Conservation (phyloP, 2,113 vertebrate species). For the Rhizomys pruinosus region DNA sequence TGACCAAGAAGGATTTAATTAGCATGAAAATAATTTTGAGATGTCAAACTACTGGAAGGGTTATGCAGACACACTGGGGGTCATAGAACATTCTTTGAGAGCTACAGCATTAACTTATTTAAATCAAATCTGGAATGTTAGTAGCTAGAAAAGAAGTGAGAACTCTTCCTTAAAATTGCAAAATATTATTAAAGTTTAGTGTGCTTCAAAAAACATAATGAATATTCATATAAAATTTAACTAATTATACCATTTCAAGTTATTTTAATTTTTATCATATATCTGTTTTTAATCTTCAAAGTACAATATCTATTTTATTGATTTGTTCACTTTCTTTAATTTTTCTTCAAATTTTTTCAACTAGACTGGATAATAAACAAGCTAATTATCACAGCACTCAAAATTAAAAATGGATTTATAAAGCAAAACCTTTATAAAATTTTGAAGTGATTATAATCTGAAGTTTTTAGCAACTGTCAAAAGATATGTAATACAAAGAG, state of each 20-base stretch:
- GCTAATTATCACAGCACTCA: neutral
- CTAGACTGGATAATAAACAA: neutral
- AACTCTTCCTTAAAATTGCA: neutral
- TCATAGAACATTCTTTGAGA: neutral
- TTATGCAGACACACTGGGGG: neutral
- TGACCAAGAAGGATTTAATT: neutral
- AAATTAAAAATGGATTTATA: slow-evolving; percentile 9
- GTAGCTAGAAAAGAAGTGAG: slow-evolving; percentile 22
- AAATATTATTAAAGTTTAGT: neutral
- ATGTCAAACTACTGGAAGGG: neutral
- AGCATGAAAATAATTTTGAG: slow-evolving; percentile 3
- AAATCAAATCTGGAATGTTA: slow-evolving; percentile 46
- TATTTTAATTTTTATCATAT: slow-evolving; percentile 4
- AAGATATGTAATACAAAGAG: slow-evolving; percentile 26
- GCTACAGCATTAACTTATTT: slow-evolving; percentile 4
- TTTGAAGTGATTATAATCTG: neutral
- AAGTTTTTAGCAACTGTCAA: slow-evolving; percentile 9
- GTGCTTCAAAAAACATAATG: slow-evolving; percentile 14
- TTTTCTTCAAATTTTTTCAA: slow-evolving; percentile 24
- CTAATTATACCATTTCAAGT: neutral
- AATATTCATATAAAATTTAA: slow-evolving; percentile 24
- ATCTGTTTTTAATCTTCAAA: slow-evolving; percentile 47
- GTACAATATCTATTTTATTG: neutral
- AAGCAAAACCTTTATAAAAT: slow-evolving; percentile 3
- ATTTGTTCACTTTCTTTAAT: neutral